These are phyloP conservation scores for Antheraea assamensis DNA, from an alignment of 2,888 invertebrate genomes.

Conservation along the genomic window DNA sequence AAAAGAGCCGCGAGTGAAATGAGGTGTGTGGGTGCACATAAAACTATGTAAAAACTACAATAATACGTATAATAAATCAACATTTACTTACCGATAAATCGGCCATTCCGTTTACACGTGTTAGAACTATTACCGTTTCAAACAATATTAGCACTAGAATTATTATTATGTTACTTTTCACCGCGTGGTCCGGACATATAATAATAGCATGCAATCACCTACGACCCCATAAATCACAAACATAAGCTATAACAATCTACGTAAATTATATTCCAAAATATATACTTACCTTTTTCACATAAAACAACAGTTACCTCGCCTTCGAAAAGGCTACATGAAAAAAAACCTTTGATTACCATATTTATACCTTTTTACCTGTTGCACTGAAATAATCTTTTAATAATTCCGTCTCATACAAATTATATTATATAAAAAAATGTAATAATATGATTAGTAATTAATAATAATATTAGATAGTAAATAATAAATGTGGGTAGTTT, in stretches of 20 bases:
- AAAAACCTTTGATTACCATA: conserved; percentile 60
- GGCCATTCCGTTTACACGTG: conserved; percentile 51
- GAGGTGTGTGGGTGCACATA: conserved; percentile 44
- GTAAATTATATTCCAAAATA: conserved; percentile 41
- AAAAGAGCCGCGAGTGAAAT: conserved; percentile 41
- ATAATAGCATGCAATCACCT: conserved; percentile 61
- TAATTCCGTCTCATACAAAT: conserved; percentile 52
- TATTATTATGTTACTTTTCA: background rate
- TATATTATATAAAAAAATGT: conserved; percentile 47
- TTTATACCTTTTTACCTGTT: conserved; percentile 69
- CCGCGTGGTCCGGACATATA: conserved; percentile 12
- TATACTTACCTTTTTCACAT: conserved; percentile 62
- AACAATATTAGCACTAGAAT: conserved; percentile 10
- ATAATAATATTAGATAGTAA: conserved; percentile 77
- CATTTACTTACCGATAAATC: conserved; percentile 63
- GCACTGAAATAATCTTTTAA: conserved; percentile 68
- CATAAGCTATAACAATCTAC: conserved; percentile 54
- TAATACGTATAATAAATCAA: conserved; percentile 24
- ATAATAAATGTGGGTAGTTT: conserved; percentile 73
- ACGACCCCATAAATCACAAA: conserved; percentile 63
- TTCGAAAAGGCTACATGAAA: conserved; percentile 67
- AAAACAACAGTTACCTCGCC: conserved; percentile 62
- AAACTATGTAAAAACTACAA: background rate
- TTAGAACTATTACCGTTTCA: conserved; percentile 38
- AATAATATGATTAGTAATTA: conserved; percentile 73